Conservation (phyloP, 1,140 invertebrate species). For the Marisa cornuarietis region DNA sequence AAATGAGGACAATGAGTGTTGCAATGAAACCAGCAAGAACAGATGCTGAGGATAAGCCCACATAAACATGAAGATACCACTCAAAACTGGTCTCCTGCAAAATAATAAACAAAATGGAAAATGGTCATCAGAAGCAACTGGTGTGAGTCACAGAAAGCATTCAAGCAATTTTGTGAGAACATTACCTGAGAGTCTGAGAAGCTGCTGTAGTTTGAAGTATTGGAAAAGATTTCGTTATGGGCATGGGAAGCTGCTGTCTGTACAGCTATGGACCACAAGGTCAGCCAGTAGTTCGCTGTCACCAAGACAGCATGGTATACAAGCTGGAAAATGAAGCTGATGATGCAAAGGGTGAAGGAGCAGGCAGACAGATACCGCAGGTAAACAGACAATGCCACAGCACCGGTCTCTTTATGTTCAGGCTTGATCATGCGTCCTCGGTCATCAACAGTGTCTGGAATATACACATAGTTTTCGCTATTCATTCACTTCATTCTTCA, state of each 20-base stretch:
- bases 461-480: background rate
- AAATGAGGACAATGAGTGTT: slow-evolving; percentile 58
- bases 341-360: slow-evolving; percentile 53
- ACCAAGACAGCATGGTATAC: slow-evolving; percentile 45
- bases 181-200: too few species aligned
- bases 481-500: background rate
- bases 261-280: slow-evolving; percentile 42
- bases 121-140: background rate
- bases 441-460: slow-evolving; percentile 16
- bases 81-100: background rate
- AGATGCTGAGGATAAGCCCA: slow-evolving; percentile 51
- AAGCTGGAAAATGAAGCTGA: slow-evolving; percentile 59
- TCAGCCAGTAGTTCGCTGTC: slow-evolving; percentile 48
- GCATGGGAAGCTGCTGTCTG: too few species aligned
- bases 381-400: slow-evolving; percentile 73
- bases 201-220: too few species aligned
- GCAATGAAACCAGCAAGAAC: slow-evolving; percentile 58
- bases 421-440: slow-evolving; percentile 62
- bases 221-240: too few species aligned
- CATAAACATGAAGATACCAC: slow-evolving; percentile 40
- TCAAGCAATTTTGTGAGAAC: too few species aligned
- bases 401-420: slow-evolving; percentile 74
- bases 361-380: slow-evolving; percentile 74
- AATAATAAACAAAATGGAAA: background rate
- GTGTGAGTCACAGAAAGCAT: too few species aligned